phyloP scores from a whole-genome alignment of 2,113 vertebrate genomes.

The Albula glossodonta region DNA sequence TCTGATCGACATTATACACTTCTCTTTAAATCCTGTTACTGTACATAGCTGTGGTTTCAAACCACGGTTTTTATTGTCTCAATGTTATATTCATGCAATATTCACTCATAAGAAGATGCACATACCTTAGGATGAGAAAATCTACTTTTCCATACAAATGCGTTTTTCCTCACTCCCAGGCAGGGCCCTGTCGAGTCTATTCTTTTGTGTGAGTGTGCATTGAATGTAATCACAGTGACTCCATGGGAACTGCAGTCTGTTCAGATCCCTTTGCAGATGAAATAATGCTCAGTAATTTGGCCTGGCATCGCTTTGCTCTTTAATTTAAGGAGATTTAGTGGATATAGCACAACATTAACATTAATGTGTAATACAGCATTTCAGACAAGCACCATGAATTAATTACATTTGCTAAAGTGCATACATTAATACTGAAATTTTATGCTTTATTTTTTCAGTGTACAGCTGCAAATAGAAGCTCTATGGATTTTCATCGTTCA shows the following conservation, averaged over 20 bases:
- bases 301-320: neutral
- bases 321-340: neutral
- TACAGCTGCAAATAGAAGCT: too few relatives aligned
- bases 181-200: neutral
- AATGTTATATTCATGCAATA: conserved; percentile 5
- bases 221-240: neutral
- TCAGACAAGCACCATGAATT: too few relatives aligned
- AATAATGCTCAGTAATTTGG: neutral
- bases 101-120: neutral
- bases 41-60: neutral
- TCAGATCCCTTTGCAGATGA: neutral
- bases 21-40: neutral
- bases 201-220: neutral
- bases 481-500: too few relatives aligned
- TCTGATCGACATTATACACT: neutral
- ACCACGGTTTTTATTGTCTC: neutral
- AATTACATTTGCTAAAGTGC: too few relatives aligned
- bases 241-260: neutral
- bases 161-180: neutral
- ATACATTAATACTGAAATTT: too few relatives aligned
- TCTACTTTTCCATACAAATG: neutral
- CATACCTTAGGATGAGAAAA: neutral
- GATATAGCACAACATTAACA: neutral
- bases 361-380: too few relatives aligned
- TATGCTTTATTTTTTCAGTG: too few relatives aligned